Evolutionary conservation across 1,140 invertebrate species (phyloP).

Genomic region (Telenomus remus): DNA sequence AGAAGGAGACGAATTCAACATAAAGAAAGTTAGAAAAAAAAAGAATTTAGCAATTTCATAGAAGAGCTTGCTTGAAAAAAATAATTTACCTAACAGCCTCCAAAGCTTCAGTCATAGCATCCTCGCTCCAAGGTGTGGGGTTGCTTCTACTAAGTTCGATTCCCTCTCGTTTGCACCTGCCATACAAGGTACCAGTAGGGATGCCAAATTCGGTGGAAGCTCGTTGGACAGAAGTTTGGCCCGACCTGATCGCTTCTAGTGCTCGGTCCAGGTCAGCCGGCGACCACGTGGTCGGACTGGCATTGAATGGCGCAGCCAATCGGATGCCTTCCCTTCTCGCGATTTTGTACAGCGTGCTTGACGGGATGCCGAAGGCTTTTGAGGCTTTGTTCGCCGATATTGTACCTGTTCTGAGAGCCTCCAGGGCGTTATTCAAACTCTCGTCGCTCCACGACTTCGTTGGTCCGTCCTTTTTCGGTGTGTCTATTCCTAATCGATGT

Average conservation of each 20-base stretch:
- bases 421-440: conserved; percentile 85
- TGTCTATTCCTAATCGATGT: conserved; percentile 89
- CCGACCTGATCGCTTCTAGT: conserved; percentile 87
- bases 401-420: conserved; percentile 86
- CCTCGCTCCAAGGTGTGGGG: conserved; percentile 92
- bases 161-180: conserved; percentile 89
- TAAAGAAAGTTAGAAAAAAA: too few species aligned
- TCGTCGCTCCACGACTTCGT: conserved; percentile 92
- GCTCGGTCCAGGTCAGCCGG: conserved; percentile 88
- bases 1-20: too few species aligned
- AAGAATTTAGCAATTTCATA: too few species aligned
- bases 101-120: conserved; percentile 90
- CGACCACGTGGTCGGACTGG: conserved; percentile 91
- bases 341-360: conserved; percentile 92
- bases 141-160: conserved; percentile 90
- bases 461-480: conserved; percentile 90
- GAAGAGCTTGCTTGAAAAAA: too few species aligned
- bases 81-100: conserved; percentile 89
- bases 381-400: conserved; percentile 93
- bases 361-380: conserved; percentile 92
- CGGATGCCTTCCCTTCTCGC: conserved; percentile 90
- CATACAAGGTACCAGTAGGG: conserved; percentile 89
- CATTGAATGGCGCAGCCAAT: conserved; percentile 90
- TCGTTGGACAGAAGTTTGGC: conserved; percentile 88
- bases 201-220: conserved; percentile 90